Evolutionary conservation across 2,113 vertebrate genomes (phyloP).

Genomic region (Anthoscopus minutus): DNA sequence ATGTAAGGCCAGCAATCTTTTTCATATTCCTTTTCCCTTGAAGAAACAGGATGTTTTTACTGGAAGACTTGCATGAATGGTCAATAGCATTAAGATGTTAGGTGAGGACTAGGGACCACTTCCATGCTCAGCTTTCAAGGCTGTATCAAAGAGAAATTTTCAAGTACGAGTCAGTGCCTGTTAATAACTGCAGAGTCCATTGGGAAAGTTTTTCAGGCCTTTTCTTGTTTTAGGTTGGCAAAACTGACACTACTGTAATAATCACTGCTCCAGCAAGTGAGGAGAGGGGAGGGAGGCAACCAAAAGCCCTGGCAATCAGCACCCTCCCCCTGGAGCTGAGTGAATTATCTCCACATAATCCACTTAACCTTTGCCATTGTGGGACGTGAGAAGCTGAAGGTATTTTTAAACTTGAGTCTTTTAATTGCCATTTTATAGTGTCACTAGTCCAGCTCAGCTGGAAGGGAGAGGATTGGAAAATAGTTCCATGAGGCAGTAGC

Average conservation of each 20-base stretch:
- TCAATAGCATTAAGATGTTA: background rate
- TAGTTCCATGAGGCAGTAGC: conserved; percentile 64
- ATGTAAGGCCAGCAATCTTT: background rate
- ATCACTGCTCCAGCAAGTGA: conserved; percentile 21
- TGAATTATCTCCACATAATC: conserved; percentile 80
- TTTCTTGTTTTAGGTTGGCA: background rate
- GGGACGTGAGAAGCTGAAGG: conserved; percentile 65
- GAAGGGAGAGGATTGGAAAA: conserved; percentile 72
- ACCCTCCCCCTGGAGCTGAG: conserved; percentile 60
- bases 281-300: conserved; percentile 29
- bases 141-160: background rate
- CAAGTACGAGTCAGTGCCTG: background rate
- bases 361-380: conserved; percentile 79
- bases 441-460: conserved; percentile 69
- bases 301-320: conserved; percentile 44
- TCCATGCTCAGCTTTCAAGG: background rate
- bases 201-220: conserved; percentile 11
- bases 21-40: background rate
- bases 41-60: background rate
- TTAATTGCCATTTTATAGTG: conserved; percentile 76
- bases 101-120: background rate
- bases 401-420: conserved; percentile 72
- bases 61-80: background rate
- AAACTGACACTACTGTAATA: conserved; percentile 29
- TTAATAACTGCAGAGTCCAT: background rate